Conservation (phyloP, 2,113 vertebrate genomes). For the Sylvietta virens region DNA sequence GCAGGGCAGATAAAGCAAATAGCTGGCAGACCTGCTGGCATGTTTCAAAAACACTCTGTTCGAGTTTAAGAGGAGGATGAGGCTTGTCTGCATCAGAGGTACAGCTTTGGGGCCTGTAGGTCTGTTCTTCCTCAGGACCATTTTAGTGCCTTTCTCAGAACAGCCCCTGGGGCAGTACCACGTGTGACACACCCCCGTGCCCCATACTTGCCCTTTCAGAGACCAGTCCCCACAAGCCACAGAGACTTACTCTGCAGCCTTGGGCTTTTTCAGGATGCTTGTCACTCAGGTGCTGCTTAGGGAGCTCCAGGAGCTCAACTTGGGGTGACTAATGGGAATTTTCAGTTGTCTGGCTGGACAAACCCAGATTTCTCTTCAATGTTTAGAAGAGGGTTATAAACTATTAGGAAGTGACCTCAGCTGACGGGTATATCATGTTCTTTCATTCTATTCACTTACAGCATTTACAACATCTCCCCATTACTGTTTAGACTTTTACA, state of each 20-base stretch:
- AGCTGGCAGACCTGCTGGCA: neutral
- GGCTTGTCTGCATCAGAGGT: neutral
- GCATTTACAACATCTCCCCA: slow-evolving; percentile 57
- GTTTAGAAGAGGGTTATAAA: slow-evolving; percentile 11
- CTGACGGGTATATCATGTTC: slow-evolving; percentile 19
- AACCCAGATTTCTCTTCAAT: neutral
- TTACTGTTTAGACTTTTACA: slow-evolving; percentile 63
- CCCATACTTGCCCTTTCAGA: neutral
- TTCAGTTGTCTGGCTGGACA: neutral
- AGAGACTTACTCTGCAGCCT: neutral
- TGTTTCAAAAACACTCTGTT: neutral
- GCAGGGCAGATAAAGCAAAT: neutral
- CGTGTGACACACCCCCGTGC: accelerated
- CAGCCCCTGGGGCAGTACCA: neutral
- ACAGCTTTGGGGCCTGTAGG: neutral
- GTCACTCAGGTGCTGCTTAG: neutral
- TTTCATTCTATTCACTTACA: slow-evolving; percentile 45
- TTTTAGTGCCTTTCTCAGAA: neutral
- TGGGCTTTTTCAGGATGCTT: neutral
- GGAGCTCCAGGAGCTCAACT: neutral
- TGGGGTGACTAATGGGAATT: neutral
- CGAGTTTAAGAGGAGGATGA: neutral
- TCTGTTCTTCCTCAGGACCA: accelerated
- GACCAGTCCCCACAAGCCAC: neutral
- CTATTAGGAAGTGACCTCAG: slow-evolving; percentile 50